Conservation (phyloP, 1,140 invertebrate genomes). For the Drosophila kepulauana region DNA sequence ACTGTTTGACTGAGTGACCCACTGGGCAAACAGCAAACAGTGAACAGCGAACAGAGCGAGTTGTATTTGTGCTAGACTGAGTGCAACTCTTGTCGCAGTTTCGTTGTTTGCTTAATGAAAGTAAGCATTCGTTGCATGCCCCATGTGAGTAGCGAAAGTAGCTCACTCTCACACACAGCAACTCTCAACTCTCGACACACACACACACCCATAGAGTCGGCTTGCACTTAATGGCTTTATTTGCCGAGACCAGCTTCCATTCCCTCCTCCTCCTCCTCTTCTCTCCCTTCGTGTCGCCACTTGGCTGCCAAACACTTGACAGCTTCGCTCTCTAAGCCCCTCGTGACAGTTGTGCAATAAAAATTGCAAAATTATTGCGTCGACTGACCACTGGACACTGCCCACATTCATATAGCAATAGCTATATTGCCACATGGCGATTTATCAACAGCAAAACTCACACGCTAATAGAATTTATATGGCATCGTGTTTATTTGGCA, state of each 20-base stretch:
- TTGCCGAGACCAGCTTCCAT: constrained; percentile 34
- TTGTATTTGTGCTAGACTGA: constrained; percentile 63
- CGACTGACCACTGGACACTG: constrained; percentile 32
- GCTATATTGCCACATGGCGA: constrained; percentile 55
- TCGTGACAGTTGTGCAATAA: constrained; percentile 68
- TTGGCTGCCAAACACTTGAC: constrained; percentile 49
- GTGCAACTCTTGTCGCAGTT: constrained; percentile 45
- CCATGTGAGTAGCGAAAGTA: constrained; percentile 75
- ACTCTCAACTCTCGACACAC: not conserved
- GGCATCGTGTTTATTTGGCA: constrained; percentile 3
- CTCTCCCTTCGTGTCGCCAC: not conserved
- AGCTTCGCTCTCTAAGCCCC: constrained; percentile 19
- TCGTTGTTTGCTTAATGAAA: constrained; percentile 73
- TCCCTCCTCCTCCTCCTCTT: not conserved
- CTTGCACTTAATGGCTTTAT: constrained; percentile 73
- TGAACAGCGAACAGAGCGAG: not conserved
- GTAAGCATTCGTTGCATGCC: constrained; percentile 48
- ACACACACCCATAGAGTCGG: not conserved
- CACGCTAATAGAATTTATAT: constrained; percentile 70
- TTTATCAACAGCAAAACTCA: constrained; percentile 70
- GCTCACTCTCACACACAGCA: constrained; percentile 65
- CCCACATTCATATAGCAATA: constrained; percentile 35
- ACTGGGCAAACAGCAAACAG: constrained; percentile 46
- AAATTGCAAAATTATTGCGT: constrained; percentile 66
- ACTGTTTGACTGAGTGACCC: constrained; percentile 66